These are phyloP conservation scores for Xenopus petersii DNA, from an alignment of 2,797 vertebrate genomes.

Conservation along the genomic window DNA sequence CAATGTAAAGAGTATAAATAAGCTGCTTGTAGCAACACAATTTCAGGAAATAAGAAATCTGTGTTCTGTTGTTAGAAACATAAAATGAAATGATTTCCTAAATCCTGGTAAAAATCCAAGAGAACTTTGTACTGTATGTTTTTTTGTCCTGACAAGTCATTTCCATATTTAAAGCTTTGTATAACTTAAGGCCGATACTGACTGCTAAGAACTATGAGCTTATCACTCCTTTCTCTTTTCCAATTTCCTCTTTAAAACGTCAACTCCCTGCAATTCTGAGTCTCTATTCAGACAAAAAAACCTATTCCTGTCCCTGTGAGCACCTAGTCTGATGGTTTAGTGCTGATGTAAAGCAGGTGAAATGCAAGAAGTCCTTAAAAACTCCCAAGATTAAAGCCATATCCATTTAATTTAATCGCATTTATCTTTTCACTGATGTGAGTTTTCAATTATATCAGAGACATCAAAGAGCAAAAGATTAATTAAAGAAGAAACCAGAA, in stretches of 20 bases:
- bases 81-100: too few relatives aligned
- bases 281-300: not conserved
- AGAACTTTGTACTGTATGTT: too few relatives aligned
- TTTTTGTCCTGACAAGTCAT: too few relatives aligned
- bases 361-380: not conserved
- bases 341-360: slow-evolving; percentile 27
- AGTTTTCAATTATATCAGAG: slow-evolving; percentile 45
- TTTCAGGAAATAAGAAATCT: too few relatives aligned
- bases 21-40: too few relatives aligned
- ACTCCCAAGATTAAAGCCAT: slow-evolving; percentile 19
- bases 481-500: slow-evolving; percentile 42
- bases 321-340: slow-evolving; percentile 7
- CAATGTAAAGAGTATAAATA: too few relatives aligned
- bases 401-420: slow-evolving; percentile 37
- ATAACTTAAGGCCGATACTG: too few relatives aligned
- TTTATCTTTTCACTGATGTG: slow-evolving; percentile 39
- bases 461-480: slow-evolving; percentile 49
- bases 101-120: too few relatives aligned
- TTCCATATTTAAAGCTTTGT: too few relatives aligned
- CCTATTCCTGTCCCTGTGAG: slow-evolving; percentile 12
- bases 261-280: not conserved
- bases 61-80: too few relatives aligned
- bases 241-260: not conserved
- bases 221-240: not conserved
- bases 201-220: not conserved